Conservation (phyloP, 1,140 invertebrate species). For the Drosophila nikananu region DNA sequence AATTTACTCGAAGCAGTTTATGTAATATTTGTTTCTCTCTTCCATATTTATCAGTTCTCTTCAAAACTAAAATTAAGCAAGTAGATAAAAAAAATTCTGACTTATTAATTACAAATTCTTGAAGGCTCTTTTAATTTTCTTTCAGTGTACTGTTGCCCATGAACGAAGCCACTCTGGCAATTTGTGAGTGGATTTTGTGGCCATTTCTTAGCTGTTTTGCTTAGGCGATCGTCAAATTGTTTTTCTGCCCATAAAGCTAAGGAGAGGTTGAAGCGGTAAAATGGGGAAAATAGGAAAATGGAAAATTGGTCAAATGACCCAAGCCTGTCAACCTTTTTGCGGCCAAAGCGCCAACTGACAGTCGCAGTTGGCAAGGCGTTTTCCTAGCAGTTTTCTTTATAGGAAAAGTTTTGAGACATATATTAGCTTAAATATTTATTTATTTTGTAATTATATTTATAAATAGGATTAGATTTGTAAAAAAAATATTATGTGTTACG, state of each 20-base stretch:
- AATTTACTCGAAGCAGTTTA: no score
- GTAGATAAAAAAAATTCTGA: no score
- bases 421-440: neutral
- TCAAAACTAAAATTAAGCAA: neutral
- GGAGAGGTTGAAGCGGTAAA: neutral
- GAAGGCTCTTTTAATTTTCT: neutral
- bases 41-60: no score
- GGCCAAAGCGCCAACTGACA: slow-evolving; percentile 9
- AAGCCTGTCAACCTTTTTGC: slow-evolving; percentile 23
- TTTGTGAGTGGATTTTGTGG: slow-evolving; percentile 55
- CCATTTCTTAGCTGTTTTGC: slow-evolving; percentile 22
- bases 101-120: no score
- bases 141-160: slow-evolving; percentile 26
- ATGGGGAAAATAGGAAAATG: slow-evolving; percentile 1
- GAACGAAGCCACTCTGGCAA: slow-evolving; percentile 35
- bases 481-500: neutral
- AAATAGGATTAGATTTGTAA: neutral
- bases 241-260: slow-evolving; percentile 31
- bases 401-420: neutral
- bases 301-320: slow-evolving; percentile 26
- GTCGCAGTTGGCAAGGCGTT: neutral
- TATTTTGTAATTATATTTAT: neutral
- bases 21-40: neutral
- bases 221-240: slow-evolving; percentile 39
- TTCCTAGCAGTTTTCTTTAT: neutral